These are phyloP conservation scores for Oceanodroma tethys DNA, from an alignment of 2,113 vertebrate species.

Conservation along the genomic window DNA sequence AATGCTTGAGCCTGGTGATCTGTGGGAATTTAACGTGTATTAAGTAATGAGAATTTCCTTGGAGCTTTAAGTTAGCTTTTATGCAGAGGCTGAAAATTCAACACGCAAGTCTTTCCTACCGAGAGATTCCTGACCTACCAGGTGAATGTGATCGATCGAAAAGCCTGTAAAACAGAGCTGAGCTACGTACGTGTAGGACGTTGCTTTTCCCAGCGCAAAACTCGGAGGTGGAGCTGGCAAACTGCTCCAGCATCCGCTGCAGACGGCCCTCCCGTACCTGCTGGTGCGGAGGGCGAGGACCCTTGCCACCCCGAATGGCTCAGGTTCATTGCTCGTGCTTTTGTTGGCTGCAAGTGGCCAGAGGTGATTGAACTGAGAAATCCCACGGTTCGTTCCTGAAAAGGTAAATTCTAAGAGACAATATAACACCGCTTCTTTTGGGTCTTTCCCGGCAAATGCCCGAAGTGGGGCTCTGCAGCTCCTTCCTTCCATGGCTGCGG, in stretches of 20 bases:
- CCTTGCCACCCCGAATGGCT: no score
- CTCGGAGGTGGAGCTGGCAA: neutral
- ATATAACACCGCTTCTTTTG: neutral
- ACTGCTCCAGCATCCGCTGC: neutral
- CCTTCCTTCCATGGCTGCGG: neutral
- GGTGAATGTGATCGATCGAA: neutral
- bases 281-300: neutral
- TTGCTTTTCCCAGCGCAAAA: neutral
- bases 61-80: neutral
- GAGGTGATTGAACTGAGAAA: neutral
- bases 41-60: constrained; percentile 16
- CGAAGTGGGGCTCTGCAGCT: neutral
- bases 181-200: rapidly evolving
- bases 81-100: neutral
- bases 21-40: neutral
- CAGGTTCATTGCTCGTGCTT: rapidly evolving
- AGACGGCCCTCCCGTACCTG: neutral
- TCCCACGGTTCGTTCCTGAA: neutral
- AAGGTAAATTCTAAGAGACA: neutral
- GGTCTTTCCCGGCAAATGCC: rapidly evolving
- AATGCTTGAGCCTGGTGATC: neutral
- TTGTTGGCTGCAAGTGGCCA: neutral
- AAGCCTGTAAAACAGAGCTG: neutral
- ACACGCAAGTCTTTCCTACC: rapidly evolving
- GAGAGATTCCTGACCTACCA: neutral